A percentile compares a stretch with the other conserved stretches of the same genome.
These are phyloP conservation scores for Lamellibrachia satsuma DNA, from an alignment of 2,888 invertebrate genomes.

Conservation along the genomic window DNA sequence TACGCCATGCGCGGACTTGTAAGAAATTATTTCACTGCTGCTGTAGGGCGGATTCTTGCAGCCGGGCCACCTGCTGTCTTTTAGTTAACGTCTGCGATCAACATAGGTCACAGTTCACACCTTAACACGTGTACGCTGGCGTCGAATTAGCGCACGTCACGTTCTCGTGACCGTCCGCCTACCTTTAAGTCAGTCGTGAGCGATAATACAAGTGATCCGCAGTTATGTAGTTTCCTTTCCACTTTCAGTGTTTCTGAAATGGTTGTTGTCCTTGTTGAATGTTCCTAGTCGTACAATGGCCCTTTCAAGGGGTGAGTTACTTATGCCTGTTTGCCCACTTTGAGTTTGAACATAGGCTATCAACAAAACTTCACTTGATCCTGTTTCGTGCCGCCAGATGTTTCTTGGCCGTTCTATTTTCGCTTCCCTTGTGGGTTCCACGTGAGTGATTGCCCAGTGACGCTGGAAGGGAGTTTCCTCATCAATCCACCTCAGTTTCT, in stretches of 20 bases:
- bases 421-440: too few relatives aligned
- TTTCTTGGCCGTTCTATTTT: too few relatives aligned
- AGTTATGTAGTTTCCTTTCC: not conserved
- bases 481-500: too few relatives aligned
- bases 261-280: not conserved
- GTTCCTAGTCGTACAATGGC: not conserved
- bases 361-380: too few relatives aligned
- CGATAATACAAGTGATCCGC: not conserved
- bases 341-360: too few relatives aligned
- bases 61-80: not conserved
- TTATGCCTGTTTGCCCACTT: too few relatives aligned
- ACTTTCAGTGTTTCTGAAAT: not conserved
- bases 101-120: not conserved
- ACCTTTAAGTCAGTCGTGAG: not conserved
- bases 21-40: not conserved
- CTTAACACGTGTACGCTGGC: too few relatives aligned
- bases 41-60: not conserved
- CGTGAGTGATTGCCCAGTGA: too few relatives aligned
- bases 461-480: too few relatives aligned
- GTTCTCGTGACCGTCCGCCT: not conserved
- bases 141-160: not conserved
- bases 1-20: not conserved
- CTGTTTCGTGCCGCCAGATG: too few relatives aligned
- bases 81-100: not conserved
- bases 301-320: too few relatives aligned